Evolutionary conservation across 2,113 vertebrate species (phyloP), one percentile per base, ranked within the genome.

Genomic region (Anser brachyrhynchus): DNA sequence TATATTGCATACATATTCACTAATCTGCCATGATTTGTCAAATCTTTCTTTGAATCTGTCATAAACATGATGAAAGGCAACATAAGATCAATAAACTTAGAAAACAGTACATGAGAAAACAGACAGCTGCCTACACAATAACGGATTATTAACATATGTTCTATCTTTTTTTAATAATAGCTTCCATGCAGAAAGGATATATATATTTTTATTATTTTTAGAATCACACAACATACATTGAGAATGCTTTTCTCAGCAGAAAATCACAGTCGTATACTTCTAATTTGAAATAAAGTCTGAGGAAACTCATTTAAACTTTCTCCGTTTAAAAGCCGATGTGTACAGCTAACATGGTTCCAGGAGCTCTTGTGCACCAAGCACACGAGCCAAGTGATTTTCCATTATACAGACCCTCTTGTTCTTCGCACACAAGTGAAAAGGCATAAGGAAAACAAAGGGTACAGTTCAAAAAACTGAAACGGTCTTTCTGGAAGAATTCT

Each of bases 161-260:
- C 35, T 3, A 59, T 8, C 51, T 28, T 4, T 74, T 92, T 72
- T 59, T 75, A 89, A 84, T 61, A 75, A 69, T 15, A 11, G 35
- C 79, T 84, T 89, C 55, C 6, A 35, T 33, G 12, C 46, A 58
- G 92, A 61, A 41, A 81, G 11, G 61, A 85, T 25, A 49, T 33
- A 37, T 37, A 37, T 37, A 37, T 37, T 8, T 37, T 37, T 41
- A 41, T 19, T 46, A 20, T 76, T 72, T 54, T 90, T 33, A 83
- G 13, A 55, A 93, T 80, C 61, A 81, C 25, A 37, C 17, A 21
- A 89, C 10, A 73, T 88, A 37, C 96, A 96, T 43, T 85, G 91
- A 96, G 70, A 94, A 8, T 15, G 57, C 82, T 91, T 91, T 33
- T 74, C 67, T 52, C 41, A 83, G 28, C 25, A 93, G 67, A 92